These are phyloP conservation scores for Drosophila mulleri DNA, from an alignment of 2,888 invertebrate genomes.

Conservation along the genomic window DNA sequence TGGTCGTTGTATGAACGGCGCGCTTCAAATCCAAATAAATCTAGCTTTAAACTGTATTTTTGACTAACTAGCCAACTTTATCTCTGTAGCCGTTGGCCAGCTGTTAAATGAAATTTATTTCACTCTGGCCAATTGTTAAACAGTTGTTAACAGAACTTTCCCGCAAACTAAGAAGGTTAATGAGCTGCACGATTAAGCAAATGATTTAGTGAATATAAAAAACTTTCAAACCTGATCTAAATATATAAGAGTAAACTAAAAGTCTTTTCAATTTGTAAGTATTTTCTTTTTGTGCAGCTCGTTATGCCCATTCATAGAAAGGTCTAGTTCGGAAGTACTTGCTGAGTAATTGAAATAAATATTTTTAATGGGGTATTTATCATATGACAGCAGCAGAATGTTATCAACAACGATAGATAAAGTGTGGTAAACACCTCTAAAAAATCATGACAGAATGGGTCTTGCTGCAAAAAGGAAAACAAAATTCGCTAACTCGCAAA, in stretches of 20 bases:
- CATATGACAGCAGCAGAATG: not conserved
- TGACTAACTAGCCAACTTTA: not conserved
- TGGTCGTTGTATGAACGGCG: conserved; percentile 36
- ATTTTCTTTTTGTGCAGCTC: not conserved
- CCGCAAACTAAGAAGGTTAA: not conserved
- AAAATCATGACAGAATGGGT: not conserved
- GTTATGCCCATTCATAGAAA: not conserved
- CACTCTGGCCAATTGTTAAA: not conserved
- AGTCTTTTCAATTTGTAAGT: not conserved
- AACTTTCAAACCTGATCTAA: not conserved
- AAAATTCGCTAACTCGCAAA: not conserved
- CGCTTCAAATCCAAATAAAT: conserved; percentile 50
- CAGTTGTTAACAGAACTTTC: not conserved
- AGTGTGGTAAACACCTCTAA: not conserved
- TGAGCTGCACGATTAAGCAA: too few species aligned
- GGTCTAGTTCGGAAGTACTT: not conserved
- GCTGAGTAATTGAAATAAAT: not conserved
- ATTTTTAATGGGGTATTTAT: not conserved
- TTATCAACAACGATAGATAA: conserved; percentile 1
- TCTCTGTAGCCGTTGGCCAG: not conserved
- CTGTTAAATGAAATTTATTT: not conserved
- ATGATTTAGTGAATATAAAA: too few species aligned
- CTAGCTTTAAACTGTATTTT: conserved; percentile 65
- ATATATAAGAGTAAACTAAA: not conserved
- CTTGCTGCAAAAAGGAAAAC: too few species aligned